Conservation (phyloP, 2,797 vertebrate genomes). For the Falco cherrug region DNA sequence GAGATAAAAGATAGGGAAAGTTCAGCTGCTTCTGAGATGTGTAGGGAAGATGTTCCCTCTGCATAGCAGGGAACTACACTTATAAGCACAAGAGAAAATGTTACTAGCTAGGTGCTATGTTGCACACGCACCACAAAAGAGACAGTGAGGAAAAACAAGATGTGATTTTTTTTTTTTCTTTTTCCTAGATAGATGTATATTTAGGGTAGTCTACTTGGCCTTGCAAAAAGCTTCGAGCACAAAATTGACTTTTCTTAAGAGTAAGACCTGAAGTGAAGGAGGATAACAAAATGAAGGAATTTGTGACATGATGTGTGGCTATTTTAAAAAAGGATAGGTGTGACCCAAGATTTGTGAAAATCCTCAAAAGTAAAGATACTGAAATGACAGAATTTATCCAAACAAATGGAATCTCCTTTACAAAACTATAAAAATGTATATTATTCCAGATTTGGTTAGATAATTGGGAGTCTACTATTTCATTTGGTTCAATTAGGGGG, state of each 20-base stretch:
- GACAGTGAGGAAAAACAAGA: rapidly evolving
- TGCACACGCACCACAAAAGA: neutral
- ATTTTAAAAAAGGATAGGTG: neutral
- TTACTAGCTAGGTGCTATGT: neutral
- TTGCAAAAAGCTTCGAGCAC: neutral
- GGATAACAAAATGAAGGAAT: rapidly evolving
- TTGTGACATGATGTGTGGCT: neutral
- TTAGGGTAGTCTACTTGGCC: neutral
- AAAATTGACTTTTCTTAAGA: neutral
- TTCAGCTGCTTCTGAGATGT: neutral
- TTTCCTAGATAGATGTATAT: neutral
- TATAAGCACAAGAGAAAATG: neutral
- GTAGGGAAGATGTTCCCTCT: neutral
- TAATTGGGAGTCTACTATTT: neutral
- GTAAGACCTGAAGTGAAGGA: neutral
- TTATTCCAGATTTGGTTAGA: neutral
- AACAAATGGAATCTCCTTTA: neutral
- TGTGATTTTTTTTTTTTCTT: neutral
- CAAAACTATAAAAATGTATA: neutral
- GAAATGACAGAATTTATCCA: neutral
- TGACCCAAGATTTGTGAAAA: neutral
- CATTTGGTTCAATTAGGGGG: neutral
- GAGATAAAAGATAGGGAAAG: neutral
- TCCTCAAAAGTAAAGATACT: neutral
- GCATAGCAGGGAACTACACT: neutral